Evolutionary conservation across 2,888 invertebrate genomes (phyloP).

Genomic region (Diploptera punctata): DNA sequence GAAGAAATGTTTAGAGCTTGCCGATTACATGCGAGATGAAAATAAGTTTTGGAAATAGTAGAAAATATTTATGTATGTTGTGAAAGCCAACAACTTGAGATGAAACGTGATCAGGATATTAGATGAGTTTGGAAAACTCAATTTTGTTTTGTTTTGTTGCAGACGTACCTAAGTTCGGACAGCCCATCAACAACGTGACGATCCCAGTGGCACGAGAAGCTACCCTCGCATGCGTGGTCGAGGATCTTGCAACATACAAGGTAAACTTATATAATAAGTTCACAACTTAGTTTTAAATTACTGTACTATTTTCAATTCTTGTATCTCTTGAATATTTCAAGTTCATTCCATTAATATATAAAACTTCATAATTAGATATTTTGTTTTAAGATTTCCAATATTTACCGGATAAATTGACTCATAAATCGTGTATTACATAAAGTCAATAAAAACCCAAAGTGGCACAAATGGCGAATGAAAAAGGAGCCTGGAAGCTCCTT

Average conservation of each 20-base stretch:
- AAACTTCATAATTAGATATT: too few relatives aligned
- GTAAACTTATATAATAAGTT: slow-evolving; percentile 64
- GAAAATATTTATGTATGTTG: not conserved
- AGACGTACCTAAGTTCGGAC: slow-evolving; percentile 83
- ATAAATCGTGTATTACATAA: too few relatives aligned
- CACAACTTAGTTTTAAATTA: too few relatives aligned
- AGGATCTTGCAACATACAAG: slow-evolving; percentile 83
- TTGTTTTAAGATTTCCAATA: too few relatives aligned
- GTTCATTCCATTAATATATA: too few relatives aligned
- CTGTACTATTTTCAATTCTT: too few relatives aligned
- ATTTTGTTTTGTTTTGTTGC: slow-evolving; percentile 53
- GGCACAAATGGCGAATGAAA: too few relatives aligned
- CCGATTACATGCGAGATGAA: not conserved
- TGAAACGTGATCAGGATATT: slow-evolving; percentile 17
- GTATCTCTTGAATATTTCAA: too few relatives aligned
- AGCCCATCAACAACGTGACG: slow-evolving; percentile 83
- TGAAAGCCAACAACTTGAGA: not conserved
- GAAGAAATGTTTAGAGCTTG: too few relatives aligned
- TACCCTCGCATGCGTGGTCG: slow-evolving; percentile 79
- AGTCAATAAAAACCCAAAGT: too few relatives aligned
- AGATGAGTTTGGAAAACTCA: not conserved
- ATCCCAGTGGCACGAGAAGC: slow-evolving; percentile 86
- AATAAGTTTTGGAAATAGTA: not conserved
- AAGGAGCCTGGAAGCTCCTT: too few relatives aligned
- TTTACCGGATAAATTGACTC: too few relatives aligned